Percentiles rank a stretch among this genome's conserved stretches.
Conservation (phyloP, 2,888 invertebrate species). For the Drosophila kanekoi region DNA sequence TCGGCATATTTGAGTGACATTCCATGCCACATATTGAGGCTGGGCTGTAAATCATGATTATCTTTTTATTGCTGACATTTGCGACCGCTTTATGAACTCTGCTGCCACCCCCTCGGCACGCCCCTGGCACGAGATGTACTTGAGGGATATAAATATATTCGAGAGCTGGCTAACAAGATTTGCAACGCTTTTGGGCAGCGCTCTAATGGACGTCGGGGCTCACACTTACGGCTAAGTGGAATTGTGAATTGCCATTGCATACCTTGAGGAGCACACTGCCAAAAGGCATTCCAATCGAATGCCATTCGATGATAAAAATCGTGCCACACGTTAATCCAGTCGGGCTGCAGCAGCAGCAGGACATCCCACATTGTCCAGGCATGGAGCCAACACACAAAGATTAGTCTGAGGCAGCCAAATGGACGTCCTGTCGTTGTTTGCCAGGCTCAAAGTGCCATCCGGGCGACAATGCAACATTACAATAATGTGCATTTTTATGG, state of each 20-base stretch:
- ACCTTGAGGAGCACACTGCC: slow-evolving; percentile 54
- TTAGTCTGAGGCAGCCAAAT: slow-evolving; percentile 39
- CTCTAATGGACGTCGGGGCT: slow-evolving; percentile 59
- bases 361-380: slow-evolving; percentile 41
- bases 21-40: slow-evolving; percentile 58
- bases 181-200: slow-evolving; percentile 60
- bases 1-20: slow-evolving; percentile 55
- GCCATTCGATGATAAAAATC: slow-evolving; percentile 79
- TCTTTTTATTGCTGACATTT: slow-evolving; percentile 64
- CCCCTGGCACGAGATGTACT: background rate
- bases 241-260: slow-evolving; percentile 42
- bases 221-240: slow-evolving; percentile 15
- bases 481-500: slow-evolving; percentile 82
- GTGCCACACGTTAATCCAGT: slow-evolving; percentile 76
- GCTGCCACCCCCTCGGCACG: background rate
- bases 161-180: slow-evolving; percentile 65
- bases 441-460: slow-evolving; percentile 63
- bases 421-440: slow-evolving; percentile 62
- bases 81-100: slow-evolving; percentile 61
- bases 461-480: slow-evolving; percentile 77
- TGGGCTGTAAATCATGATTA: slow-evolving; percentile 71
- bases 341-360: slow-evolving; percentile 54
- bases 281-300: slow-evolving; percentile 74
- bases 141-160: slow-evolving; percentile 3
- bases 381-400: slow-evolving; percentile 35